Evolutionary conservation across 2,113 vertebrate genomes (phyloP).

Genomic region (Azemiops feae): DNA sequence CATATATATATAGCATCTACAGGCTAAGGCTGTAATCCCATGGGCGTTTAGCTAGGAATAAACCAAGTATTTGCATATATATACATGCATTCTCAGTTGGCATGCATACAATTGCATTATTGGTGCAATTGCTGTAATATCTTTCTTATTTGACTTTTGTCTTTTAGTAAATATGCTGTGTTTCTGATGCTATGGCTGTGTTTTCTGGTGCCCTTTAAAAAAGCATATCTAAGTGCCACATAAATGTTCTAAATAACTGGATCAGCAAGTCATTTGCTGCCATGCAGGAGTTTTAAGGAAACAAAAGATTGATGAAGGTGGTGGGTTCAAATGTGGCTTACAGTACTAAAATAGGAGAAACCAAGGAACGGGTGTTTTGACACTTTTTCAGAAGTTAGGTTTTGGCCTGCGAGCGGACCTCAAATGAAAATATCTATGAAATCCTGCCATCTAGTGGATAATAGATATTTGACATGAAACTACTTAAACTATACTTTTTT

Average conservation of each 20-base stretch:
- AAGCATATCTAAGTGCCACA: neutral
- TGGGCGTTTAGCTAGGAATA: neutral
- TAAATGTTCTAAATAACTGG: neutral
- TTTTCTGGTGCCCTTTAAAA: neutral
- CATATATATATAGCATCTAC: neutral
- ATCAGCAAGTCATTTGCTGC: neutral
- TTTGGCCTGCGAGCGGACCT: neutral
- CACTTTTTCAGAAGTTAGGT: neutral
- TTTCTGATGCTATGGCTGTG: neutral
- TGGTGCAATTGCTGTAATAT: neutral
- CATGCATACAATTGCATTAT: neutral
- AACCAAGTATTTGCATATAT: neutral
- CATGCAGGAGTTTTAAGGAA: neutral
- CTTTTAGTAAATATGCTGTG: neutral
- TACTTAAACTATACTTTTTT: neutral
- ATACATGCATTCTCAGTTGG: neutral
- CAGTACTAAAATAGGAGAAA: neutral
- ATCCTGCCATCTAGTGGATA: constrained; percentile 50
- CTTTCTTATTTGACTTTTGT: neutral
- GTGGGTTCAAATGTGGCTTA: neutral
- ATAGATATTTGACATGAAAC: neutral
- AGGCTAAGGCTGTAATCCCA: neutral
- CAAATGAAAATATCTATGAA: rapidly evolving
- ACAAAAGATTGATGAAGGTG: neutral
- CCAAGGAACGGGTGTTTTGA: neutral